A percentile compares a stretch with the other conserved stretches of the same genome.
These are phyloP conservation scores for Cololabis saira DNA, from an alignment of 2,113 vertebrate genomes.

Conservation along the genomic window DNA sequence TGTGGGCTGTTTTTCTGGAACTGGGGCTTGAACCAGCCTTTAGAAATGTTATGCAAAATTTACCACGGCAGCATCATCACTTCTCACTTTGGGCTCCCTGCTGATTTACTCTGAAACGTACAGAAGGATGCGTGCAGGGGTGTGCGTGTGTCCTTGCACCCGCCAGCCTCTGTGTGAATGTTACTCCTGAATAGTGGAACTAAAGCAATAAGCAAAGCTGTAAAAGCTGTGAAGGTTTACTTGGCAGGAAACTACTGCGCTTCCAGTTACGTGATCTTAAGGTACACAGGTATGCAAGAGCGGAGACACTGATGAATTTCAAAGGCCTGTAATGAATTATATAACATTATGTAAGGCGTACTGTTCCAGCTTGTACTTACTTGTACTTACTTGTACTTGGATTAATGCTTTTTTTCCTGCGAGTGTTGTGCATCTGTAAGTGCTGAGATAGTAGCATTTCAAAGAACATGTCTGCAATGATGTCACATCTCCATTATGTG, in stretches of 20 bases:
- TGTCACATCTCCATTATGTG: conserved; percentile 21
- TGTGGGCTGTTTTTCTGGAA: conserved; percentile 39
- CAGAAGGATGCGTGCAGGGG: not conserved
- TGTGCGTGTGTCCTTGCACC: not conserved
- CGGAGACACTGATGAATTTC: conserved; percentile 1
- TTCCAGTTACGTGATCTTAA: not conserved
- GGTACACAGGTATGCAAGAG: not conserved
- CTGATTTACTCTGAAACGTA: conserved; percentile 38
- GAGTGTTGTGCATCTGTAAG: not conserved
- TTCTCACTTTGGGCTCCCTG: conserved; percentile 47
- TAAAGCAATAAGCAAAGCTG: conserved; percentile 25
- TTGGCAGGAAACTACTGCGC: not conserved
- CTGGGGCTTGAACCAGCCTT: conserved; percentile 35
- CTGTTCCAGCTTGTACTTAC: not conserved
- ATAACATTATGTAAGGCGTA: conserved; percentile 12
- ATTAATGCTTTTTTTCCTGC: not conserved
- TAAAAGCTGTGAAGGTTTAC: conserved; percentile 28
- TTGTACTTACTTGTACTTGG: too few relatives aligned
- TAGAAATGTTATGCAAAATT: conserved; percentile 68
- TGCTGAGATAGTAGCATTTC: not conserved
- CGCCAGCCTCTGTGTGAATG: not conserved
- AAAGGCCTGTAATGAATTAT: conserved; percentile 10
- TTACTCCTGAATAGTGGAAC: not conserved
- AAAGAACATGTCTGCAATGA: not conserved
- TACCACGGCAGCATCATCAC: conserved; percentile 53